phyloP scores from a whole-genome alignment of 92 coral and sea anemone species.

The Zoanthus gigantus region DNA sequence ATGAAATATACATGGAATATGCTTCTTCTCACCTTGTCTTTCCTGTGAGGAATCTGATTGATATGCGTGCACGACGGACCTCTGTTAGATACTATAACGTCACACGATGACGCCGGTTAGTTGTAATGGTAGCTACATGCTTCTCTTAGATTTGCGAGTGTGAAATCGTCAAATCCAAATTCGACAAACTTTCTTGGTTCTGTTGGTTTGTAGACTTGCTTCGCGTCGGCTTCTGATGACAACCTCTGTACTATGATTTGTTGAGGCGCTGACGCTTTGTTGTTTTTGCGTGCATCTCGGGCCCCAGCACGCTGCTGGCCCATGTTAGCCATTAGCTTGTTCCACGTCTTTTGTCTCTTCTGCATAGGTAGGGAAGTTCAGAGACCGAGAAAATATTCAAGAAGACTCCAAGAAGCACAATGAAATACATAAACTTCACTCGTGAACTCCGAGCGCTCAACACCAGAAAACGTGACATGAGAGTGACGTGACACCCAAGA shows the following conservation, averaged over 20 bases:
- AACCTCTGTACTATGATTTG: not conserved
- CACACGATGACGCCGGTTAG: not conserved
- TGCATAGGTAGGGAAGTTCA: not conserved
- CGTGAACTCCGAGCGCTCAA: not conserved
- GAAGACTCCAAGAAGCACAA: not conserved
- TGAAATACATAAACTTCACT: not conserved
- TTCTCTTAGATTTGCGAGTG: not conserved
- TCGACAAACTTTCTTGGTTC: not conserved
- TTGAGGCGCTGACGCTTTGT: not conserved
- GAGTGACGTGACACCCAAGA: not conserved
- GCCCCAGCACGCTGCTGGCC: not conserved
- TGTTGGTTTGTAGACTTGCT: conserved; percentile 1
- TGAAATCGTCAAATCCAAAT: not conserved
- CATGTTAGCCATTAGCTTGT: not conserved
- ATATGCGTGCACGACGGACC: not conserved
- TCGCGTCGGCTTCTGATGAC: not conserved
- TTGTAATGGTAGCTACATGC: not conserved
- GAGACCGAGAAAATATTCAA: not conserved
- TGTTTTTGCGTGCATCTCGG: not conserved
- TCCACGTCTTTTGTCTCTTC: not conserved
- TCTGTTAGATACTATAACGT: not conserved
- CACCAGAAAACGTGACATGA: not conserved
- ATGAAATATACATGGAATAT: not conserved
- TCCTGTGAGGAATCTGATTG: conserved; percentile 1
- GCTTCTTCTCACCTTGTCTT: not conserved